These are phyloP conservation scores for Aurelia coerulea DNA, from an alignment of 30 jellyfish, hydroid and myxozoan genomes.

Conservation along the genomic window DNA sequence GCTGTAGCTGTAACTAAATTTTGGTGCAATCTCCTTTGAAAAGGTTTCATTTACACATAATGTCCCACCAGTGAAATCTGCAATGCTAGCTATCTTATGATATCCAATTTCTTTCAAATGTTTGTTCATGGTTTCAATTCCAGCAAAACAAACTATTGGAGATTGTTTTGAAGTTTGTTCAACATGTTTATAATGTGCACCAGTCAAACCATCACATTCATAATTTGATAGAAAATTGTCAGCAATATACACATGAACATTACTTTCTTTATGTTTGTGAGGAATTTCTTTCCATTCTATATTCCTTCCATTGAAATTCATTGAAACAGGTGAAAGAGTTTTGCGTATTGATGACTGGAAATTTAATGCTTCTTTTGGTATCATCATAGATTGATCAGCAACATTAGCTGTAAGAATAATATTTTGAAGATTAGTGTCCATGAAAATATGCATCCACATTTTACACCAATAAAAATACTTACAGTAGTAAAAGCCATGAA, in stretches of 20 bases:
- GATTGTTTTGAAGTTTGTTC: slow-evolving; percentile 31
- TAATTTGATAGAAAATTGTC: slow-evolving; percentile 71
- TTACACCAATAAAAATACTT: too few relatives aligned
- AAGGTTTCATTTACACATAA: slow-evolving; percentile 77
- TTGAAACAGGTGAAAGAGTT: slow-evolving; percentile 19
- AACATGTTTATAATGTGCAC: slow-evolving; percentile 75
- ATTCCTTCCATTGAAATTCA: slow-evolving; percentile 38
- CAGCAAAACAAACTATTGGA: slow-evolving; percentile 83
- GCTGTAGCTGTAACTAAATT: slow-evolving; percentile 72
- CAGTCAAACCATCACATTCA: slow-evolving; percentile 83
- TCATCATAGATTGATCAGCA: too few relatives aligned
- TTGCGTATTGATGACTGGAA: slow-evolving; percentile 53
- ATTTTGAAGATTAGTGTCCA: too few relatives aligned
- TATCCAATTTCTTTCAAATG: slow-evolving; percentile 66
- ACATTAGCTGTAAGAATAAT: too few relatives aligned
- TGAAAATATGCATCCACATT: too few relatives aligned
- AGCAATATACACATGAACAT: slow-evolving; percentile 72
- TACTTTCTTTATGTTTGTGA: slow-evolving; percentile 58
- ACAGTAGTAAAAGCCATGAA: too few relatives aligned
- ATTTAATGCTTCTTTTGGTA: not conserved
- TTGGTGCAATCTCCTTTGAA: slow-evolving; percentile 50
- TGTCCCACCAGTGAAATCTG: slow-evolving; percentile 74
- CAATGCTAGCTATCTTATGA: not conserved
- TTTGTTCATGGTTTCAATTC: slow-evolving; percentile 65
- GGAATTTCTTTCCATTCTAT: slow-evolving; percentile 37